Base-by-base conservation (phyloP, 2,888 invertebrate species). In the Lysandra coridon region DNA sequence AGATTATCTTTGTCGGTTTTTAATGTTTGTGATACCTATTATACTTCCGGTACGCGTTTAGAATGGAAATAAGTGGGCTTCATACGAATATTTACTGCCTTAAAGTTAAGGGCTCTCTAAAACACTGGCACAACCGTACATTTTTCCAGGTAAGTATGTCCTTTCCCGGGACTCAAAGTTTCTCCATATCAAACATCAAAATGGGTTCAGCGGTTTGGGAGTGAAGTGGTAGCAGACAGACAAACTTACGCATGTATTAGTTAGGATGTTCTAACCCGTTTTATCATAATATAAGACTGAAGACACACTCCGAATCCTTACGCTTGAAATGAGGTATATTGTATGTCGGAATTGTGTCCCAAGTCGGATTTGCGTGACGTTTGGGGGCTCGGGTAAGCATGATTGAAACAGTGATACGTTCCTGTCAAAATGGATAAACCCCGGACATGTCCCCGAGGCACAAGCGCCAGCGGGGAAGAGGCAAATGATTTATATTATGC, bases 401-500 rank as follows among this genome's bases (percentile, higher is more conserved):
- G 90, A 90, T 90, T 90, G 91, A 91, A 85, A 86, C 85, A 87
- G 88, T 89, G 91, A 91, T 88, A 85, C 88, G 80, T 77, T 14
- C 57, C 84, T 88, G 89, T 88, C 90, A 88, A 88, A 90, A 87
- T 84, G 83, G 84, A 86, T 86, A 87, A 88, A 88, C 86, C 87
- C 85, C 76, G 81, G 33, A 69, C 14, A 17, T 5, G 4, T 12
- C 14, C 14, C 33, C 33, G 33, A 69, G 69, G 12, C 12, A 69
- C 12, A 14, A 5, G 37, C 33, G 69, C 33, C 37, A 14, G 17
- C 37, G 69, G 69, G 12, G 30, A 64, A 14, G 69, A 69, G 33
- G 2, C 2, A 64, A 10, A 69, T 4, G 5, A 37, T 4, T 23
- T 23, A 23, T 37, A 4, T 4, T 37, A 37, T 37, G 37, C 2